Conservation (phyloP, 2,113 vertebrate species). For the Protobothrops flavoviridis region DNA sequence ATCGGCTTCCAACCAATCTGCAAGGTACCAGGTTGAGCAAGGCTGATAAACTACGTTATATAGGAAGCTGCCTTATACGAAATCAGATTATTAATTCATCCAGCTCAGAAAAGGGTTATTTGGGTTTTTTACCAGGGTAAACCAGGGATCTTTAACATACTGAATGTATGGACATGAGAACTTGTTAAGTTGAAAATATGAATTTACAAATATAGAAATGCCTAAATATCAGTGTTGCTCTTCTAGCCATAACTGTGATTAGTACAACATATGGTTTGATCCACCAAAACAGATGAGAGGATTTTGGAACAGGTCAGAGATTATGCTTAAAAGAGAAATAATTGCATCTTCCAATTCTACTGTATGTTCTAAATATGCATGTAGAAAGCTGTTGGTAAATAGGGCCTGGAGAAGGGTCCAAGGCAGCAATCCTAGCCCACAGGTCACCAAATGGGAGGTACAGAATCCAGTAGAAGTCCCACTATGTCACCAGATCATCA, state of each 20-base stretch:
- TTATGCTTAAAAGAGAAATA: neutral
- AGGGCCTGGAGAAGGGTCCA: neutral
- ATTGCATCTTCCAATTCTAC: neutral
- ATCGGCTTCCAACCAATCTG: neutral
- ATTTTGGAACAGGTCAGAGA: neutral
- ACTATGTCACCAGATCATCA: neutral
- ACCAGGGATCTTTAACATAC: too few species aligned
- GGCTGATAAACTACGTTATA: neutral
- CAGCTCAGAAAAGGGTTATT: neutral
- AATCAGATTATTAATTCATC: neutral
- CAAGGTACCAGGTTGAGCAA: neutral
- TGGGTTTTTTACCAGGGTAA: neutral
- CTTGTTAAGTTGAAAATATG: neutral
- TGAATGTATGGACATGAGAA: neutral
- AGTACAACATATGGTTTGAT: neutral
- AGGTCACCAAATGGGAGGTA: neutral
- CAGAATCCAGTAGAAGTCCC: neutral
- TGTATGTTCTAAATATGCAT: neutral
- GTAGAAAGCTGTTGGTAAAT: neutral
- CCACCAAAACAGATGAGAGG: neutral
- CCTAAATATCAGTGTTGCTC: neutral
- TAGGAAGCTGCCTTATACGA: neutral
- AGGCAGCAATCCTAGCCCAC: neutral
- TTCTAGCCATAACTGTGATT: neutral
- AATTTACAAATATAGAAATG: neutral